These are phyloP conservation scores for Pterocles gutturalis DNA, from an alignment of 2,113 vertebrate genomes.

Conservation along the genomic window DNA sequence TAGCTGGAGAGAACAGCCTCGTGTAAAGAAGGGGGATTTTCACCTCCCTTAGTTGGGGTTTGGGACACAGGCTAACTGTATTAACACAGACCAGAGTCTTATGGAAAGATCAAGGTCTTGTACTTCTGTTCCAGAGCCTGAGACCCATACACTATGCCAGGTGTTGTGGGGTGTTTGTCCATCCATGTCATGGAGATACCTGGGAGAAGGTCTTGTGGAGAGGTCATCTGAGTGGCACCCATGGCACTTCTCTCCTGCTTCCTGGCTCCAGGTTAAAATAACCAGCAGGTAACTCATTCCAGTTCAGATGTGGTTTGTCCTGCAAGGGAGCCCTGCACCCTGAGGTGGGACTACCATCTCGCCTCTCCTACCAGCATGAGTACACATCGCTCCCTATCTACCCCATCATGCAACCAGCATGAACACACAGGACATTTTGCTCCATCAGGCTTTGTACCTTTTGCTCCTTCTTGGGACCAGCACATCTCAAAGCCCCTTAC, in stretches of 20 bases:
- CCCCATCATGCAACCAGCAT: neutral
- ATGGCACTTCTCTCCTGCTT: neutral
- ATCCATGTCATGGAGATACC: rapidly evolving
- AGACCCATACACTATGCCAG: rapidly evolving
- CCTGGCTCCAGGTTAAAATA: neutral
- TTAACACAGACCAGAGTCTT: neutral
- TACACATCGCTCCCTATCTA: neutral
- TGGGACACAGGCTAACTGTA: neutral
- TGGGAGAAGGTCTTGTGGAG: neutral
- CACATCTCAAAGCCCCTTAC: neutral
- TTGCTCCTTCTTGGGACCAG: neutral
- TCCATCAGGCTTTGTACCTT: neutral
- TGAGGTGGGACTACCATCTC: neutral
- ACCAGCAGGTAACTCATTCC: neutral
- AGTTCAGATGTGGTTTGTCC: neutral
- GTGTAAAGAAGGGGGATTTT: neutral
- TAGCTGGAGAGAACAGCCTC: neutral
- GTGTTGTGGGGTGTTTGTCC: neutral
- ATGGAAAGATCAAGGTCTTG: neutral
- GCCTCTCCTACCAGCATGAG: neutral
- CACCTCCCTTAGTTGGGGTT: neutral
- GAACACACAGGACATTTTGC: neutral
- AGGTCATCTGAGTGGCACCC: neutral
- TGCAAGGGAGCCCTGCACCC: neutral
- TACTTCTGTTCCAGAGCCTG: neutral